A percentile compares a stretch with the other conserved stretches of the same genome.
phyloP scores from a whole-genome alignment of 2,113 vertebrate genomes.

The Lophura nycthemera region DNA sequence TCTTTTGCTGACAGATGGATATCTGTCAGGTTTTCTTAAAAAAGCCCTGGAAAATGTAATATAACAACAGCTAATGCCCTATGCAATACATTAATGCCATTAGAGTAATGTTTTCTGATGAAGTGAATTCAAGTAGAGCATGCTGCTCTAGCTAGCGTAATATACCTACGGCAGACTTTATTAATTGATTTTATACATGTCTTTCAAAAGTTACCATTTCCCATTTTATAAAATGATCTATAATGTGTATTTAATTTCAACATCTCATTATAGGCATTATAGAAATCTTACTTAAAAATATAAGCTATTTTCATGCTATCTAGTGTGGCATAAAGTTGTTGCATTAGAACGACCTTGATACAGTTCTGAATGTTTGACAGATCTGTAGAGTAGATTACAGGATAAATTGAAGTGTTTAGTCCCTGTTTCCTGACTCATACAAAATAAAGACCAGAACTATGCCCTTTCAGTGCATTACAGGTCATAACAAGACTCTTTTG shows the following conservation, averaged over 20 bases:
- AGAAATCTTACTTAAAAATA: neutral
- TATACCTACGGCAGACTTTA: neutral
- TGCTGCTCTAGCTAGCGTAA: fast-evolving
- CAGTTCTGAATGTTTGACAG: neutral
- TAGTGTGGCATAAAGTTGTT: neutral
- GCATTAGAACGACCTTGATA: neutral
- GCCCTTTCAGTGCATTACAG: neutral
- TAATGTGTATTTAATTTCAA: neutral
- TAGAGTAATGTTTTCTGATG: neutral
- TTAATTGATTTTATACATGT: neutral
- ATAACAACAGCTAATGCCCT: neutral
- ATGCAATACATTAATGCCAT: neutral
- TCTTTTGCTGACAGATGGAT: neutral
- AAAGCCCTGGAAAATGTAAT: neutral
- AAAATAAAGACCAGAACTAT: neutral
- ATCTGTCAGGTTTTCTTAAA: neutral
- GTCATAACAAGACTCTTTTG: fast-evolving
- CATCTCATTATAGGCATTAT: neutral
- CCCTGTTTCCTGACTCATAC: neutral
- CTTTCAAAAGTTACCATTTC: neutral
- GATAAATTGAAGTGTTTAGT: neutral
- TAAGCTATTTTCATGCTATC: neutral
- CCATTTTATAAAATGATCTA: neutral
- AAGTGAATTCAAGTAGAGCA: neutral
- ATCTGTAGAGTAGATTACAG: neutral